A percentile compares a stretch with the other conserved stretches of the same genome.
Conservation (phyloP, 2,113 vertebrate genomes). For the Nerophis lumbriciformis region DNA sequence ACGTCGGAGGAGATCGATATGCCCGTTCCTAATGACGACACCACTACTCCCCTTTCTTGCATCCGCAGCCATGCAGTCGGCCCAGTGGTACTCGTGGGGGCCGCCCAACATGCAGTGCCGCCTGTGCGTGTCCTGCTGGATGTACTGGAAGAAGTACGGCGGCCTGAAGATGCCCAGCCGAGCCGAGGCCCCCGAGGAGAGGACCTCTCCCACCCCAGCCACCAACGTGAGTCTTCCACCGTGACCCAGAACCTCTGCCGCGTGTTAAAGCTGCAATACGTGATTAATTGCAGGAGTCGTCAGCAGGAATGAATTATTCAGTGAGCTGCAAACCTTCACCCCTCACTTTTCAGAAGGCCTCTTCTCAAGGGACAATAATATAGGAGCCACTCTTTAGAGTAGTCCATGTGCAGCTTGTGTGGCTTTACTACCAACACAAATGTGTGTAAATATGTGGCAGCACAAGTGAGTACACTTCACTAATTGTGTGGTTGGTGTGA, state of each 20-base stretch:
- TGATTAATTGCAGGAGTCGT: not conserved
- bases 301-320: conserved; percentile 18
- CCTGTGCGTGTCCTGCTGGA: conserved; percentile 93
- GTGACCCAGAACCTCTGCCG: not conserved
- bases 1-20: conserved; percentile 2
- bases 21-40: not conserved
- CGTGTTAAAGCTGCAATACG: not conserved
- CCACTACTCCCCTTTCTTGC: conserved; percentile 10
- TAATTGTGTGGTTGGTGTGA: too few relatives aligned
- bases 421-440: too few relatives aligned
- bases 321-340: not conserved
- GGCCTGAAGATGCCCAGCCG: conserved; percentile 97
- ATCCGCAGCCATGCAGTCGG: conserved; percentile 84
- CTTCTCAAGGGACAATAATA: too few relatives aligned
- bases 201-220: conserved; percentile 80
- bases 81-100: conserved; percentile 99
- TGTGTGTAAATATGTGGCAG: too few relatives aligned
- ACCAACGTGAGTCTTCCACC: conserved; percentile 70
- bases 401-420: too few relatives aligned
- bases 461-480: too few relatives aligned
- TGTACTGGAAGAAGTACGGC: conserved; percentile 98
- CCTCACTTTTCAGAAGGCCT: not conserved
- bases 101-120: conserved; percentile 97
- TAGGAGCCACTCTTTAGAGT: too few relatives aligned
- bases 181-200: conserved; percentile 82